Evolutionary conservation across 2,797 vertebrate species (phyloP), one percentile per base, ranked within the genome.

Genomic region (Hippopotamyrus pictus): DNA sequence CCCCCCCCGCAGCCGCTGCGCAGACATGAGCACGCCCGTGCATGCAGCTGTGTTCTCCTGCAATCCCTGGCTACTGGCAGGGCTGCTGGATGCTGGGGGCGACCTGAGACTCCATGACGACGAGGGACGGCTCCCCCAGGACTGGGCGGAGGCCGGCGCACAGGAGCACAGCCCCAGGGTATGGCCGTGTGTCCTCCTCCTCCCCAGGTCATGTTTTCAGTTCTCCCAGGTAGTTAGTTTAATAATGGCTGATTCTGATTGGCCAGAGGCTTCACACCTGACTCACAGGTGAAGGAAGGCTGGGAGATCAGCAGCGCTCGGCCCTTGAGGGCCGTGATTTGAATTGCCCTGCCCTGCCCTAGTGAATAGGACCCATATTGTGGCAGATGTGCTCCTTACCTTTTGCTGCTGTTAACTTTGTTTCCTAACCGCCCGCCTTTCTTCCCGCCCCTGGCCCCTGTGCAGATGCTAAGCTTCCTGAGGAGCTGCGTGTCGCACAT

Each of bases 11-110:
- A 98, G 97, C 89, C 97, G 97, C 89, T 97, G 97, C 93, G 94
- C 94, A 0, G 96, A 98, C 46, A 93, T 94, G 51, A 97, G 97
- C 91, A 97, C 97, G 1, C 97, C 97, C 0, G 95, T 98, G 14
- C 97, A 98, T 0, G 97, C 97, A 3, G 97, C 97, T 0, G 96
- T 96, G 0, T 97, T 97, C 90, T 97, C 97, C 2, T 96, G 96
- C 62, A 96, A 95, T 57, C 95, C 95, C 33, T 92, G 95, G 92
- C 93, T 97, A 90, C 95, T 98, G 82, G 96, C 96, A 90, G 94
- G 91, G 84, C 90, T 98, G 4, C 89, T 98, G 94, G 96, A 97
- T 73, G 95, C 94, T 2, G 97, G 97, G 1, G 97, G 97, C 62
- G 97, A 98, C 88, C 92, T 98, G 29, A 91, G 97, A n/a, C 94